Base-by-base conservation (phyloP, 2,113 vertebrate species). In the Smithornis capensis region DNA sequence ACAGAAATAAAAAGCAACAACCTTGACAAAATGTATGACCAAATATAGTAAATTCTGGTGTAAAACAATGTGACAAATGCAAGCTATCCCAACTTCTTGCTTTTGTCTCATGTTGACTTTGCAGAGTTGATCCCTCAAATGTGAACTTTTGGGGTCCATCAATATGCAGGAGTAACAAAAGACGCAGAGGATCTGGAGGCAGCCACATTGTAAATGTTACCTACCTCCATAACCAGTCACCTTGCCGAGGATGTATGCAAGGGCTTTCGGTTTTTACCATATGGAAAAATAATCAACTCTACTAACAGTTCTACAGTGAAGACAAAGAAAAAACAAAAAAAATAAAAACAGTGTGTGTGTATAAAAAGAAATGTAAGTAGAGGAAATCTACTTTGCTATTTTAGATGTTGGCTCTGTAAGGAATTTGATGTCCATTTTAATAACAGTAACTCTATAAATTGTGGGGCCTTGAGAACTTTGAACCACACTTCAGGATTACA, bases 331-430 rank as follows among this genome's bases (percentile, higher is more conserved):
- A 19, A 6, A 9, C 21, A 24, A 38, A 33, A 53, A 7, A 45
- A 52, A 52, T 37, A 35, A 17, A 4, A 6, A 4, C 2, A 3
- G 6, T 15, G 0, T 52, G 1, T 10, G 3, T 12, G 4, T 22
- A 23, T 16, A 19, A 12, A 62, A 25, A 52, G 5, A 83, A 79
- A 40, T 1, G 0, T 10, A 60, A 47, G 3, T 21, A 60, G 9
- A 81, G 22, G 9, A 70, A 69, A 79, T 70, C 5, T 9, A 33
- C 21, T 65, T 83, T 37, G 18, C 19, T 45, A 14, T 9, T 21
- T 3, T 23, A 24, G 37, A 64, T 22, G 8, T 22, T 19, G 71
- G 7, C 18, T 67, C 42, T 21, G 49, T 75, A 63, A 29, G 15
- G 22, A 9, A 13, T 73, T 52, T 59, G 13, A 14, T 55, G 10